These are phyloP conservation scores for Macheiramphus alcinus DNA, from an alignment of 2,113 vertebrate genomes.

Conservation along the genomic window DNA sequence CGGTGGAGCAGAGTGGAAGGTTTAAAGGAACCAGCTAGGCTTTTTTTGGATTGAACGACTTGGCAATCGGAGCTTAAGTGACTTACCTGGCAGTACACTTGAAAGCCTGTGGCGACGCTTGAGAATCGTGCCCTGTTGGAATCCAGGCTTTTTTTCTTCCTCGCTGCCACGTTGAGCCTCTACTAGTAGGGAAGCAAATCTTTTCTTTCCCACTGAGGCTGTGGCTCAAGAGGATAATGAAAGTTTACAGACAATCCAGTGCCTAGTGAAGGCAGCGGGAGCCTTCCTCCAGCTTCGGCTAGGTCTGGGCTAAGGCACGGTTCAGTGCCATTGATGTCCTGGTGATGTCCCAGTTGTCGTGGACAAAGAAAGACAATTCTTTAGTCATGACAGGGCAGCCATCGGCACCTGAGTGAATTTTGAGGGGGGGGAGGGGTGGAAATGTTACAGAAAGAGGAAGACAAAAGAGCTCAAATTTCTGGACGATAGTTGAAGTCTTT, in stretches of 20 bases:
- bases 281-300: neutral
- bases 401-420: no score
- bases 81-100: neutral
- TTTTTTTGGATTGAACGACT: neutral
- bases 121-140: no score
- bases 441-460: neutral
- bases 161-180: neutral
- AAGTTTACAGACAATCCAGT: neutral
- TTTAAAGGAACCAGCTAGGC: neutral
- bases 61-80: neutral
- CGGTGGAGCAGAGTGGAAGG: neutral
- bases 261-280: neutral
- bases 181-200: neutral
- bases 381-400: neutral
- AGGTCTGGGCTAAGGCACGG: neutral
- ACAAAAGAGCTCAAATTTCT: neutral
- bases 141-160: neutral
- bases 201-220: neutral
- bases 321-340: neutral
- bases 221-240: neutral
- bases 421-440: neutral
- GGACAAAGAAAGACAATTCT: neutral
- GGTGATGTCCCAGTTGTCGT: neutral
- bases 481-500: neutral
- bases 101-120: neutral